These are phyloP conservation scores for Aegotheles bennettii DNA, from an alignment of 2,113 vertebrate species.

Conservation along the genomic window DNA sequence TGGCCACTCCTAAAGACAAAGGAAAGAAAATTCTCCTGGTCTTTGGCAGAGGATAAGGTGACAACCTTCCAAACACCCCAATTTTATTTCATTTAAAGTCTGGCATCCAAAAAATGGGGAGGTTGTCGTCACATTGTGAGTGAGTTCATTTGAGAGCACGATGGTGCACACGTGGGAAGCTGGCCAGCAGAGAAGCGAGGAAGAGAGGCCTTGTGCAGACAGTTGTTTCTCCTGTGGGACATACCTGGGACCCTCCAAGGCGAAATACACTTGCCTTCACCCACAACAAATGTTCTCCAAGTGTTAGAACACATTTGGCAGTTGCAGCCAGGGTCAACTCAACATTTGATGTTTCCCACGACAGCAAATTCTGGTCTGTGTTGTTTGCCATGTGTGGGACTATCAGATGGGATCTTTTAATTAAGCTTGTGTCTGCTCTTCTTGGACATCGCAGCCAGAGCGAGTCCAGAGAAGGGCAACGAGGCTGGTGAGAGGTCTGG, in stretches of 20 bases:
- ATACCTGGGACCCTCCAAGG: neutral
- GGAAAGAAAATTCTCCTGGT: constrained; percentile 51
- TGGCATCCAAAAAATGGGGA: constrained; percentile 17
- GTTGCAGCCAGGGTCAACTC: neutral
- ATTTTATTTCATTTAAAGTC: constrained; percentile 42
- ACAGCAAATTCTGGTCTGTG: constrained; percentile 16
- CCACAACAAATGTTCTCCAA: neutral
- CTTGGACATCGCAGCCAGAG: neutral
- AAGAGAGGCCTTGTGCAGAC: neutral
- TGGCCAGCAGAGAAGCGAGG: neutral
- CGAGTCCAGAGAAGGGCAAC: too few relatives aligned
- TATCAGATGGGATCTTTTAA: constrained; percentile 12
- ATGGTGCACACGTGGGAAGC: neutral
- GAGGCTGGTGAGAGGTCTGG: too few relatives aligned
- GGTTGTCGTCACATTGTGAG: neutral
- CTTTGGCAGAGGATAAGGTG: constrained; percentile 43
- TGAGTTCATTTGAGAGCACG: constrained; percentile 33
- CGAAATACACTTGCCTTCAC: neutral
- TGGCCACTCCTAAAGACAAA: constrained; percentile 8
- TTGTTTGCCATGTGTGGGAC: neutral
- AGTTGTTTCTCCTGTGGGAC: neutral
- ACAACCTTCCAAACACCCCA: constrained; percentile 42
- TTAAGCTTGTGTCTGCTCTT: neutral
- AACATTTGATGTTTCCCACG: neutral
- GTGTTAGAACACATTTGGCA: neutral